phyloP scores from a whole-genome alignment of 2,888 invertebrate genomes.

The Zele albiditarsus region DNA sequence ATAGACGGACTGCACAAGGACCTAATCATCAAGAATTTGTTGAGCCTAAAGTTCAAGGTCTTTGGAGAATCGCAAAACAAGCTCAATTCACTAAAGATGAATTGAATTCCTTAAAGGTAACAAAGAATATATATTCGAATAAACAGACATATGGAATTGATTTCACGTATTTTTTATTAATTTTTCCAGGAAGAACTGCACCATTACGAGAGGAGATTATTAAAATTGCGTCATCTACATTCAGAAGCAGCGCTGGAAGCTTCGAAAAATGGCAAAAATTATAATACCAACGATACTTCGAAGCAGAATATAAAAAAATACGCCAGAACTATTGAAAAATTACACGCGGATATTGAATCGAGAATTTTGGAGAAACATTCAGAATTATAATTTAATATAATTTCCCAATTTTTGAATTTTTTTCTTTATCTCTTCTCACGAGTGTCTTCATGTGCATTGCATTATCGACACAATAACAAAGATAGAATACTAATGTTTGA shows the following conservation, averaged over 20 bases:
- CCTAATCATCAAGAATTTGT: slow-evolving; percentile 90
- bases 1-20: slow-evolving; percentile 83
- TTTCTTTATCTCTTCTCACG: too few species aligned
- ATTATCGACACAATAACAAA: not conserved
- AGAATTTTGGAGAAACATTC: slow-evolving; percentile 84
- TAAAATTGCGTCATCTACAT: slow-evolving; percentile 88
- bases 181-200: slow-evolving; percentile 82
- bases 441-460: too few species aligned
- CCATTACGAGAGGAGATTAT: slow-evolving; percentile 89
- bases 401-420: not conserved
- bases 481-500: slow-evolving; percentile 1
- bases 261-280: slow-evolving; percentile 79
- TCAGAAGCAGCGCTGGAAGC: slow-evolving; percentile 85
- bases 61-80: slow-evolving; percentile 88
- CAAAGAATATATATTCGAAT: not conserved
- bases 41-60: slow-evolving; percentile 91
- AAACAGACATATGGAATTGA: too few species aligned
- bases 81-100: slow-evolving; percentile 88
- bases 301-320: slow-evolving; percentile 86
- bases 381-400: slow-evolving; percentile 78
- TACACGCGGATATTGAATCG: slow-evolving; percentile 85
- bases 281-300: slow-evolving; percentile 66
- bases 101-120: slow-evolving; percentile 82
- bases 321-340: slow-evolving; percentile 87
- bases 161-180: not conserved